These are phyloP conservation scores for Ophioninae sp. DNA, from an alignment of 2,888 invertebrate species.

Conservation along the genomic window DNA sequence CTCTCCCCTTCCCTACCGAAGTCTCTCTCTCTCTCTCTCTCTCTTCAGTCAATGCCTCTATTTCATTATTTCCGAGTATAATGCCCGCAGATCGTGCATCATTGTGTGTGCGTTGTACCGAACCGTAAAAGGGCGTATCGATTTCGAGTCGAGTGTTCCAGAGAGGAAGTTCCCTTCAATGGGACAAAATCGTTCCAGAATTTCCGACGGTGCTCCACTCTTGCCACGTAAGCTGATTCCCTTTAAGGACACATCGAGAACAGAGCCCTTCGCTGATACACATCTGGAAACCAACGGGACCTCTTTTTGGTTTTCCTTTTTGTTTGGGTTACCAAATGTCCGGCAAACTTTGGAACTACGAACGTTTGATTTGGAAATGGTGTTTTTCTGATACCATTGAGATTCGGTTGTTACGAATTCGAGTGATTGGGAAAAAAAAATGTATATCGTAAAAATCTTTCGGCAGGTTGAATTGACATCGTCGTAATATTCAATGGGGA, in stretches of 20 bases:
- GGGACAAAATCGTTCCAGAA: slow-evolving; percentile 7
- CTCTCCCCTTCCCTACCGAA: background rate
- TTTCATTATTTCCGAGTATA: slow-evolving; percentile 43
- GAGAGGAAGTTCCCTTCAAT: slow-evolving; percentile 1
- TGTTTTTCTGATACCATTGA: background rate
- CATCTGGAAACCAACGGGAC: slow-evolving; percentile 19
- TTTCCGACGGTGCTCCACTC: background rate
- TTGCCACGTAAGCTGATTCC: slow-evolving; percentile 33
- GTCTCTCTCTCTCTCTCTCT: background rate
- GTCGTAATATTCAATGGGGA: too few relatives aligned
- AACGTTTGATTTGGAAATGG: background rate
- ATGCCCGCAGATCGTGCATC: slow-evolving; percentile 9
- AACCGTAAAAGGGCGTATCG: slow-evolving; percentile 11
- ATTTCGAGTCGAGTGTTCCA: slow-evolving; percentile 35
- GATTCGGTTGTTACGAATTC: background rate
- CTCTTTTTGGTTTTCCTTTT: background rate
- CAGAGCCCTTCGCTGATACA: slow-evolving; percentile 49
- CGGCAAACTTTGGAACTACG: background rate
- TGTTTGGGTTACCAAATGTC: background rate
- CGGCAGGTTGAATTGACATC: too few relatives aligned
- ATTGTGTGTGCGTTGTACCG: slow-evolving; percentile 3
- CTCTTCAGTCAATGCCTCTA: background rate
- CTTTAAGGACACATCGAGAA: slow-evolving; percentile 35
- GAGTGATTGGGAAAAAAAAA: background rate
- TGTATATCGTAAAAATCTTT: background rate